These are phyloP conservation scores for Leucophenga varia DNA, from an alignment of 1,140 invertebrate genomes.

Conservation along the genomic window DNA sequence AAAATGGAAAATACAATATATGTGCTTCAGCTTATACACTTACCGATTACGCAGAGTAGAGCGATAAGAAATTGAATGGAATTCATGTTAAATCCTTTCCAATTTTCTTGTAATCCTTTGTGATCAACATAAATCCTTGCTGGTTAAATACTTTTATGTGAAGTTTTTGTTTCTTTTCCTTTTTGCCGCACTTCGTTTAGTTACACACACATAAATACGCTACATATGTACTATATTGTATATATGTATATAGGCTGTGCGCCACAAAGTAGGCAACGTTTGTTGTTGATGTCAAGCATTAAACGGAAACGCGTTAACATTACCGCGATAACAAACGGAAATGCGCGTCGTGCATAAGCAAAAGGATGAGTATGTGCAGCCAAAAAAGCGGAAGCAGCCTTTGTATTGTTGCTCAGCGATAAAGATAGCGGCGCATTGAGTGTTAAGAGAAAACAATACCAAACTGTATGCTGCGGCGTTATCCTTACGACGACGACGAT, in stretches of 20 bases:
- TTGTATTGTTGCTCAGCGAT: too few relatives aligned
- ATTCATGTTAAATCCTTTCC: slow-evolving; percentile 43
- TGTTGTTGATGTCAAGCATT: slow-evolving; percentile 19
- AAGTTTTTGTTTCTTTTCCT: slow-evolving; percentile 9
- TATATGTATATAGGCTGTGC: too few relatives aligned
- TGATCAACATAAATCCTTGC: slow-evolving; percentile 24
- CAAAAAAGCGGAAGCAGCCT: background rate
- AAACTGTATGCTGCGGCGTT: too few relatives aligned
- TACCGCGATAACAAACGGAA: slow-evolving; percentile 51
- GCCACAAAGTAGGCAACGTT: background rate
- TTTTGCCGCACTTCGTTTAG: background rate
- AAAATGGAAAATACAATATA: too few relatives aligned
- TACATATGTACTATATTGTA: too few relatives aligned
- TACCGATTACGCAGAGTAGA: slow-evolving; percentile 7
- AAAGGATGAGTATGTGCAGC: slow-evolving; percentile 15
- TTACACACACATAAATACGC: too few relatives aligned
- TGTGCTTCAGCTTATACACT: too few relatives aligned
- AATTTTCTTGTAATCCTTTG: slow-evolving; percentile 44
- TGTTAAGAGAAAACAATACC: too few relatives aligned
- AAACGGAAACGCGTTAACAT: slow-evolving; percentile 48
- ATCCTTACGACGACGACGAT: too few relatives aligned
- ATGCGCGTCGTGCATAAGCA: slow-evolving; percentile 35
- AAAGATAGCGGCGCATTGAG: too few relatives aligned
- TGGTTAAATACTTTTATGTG: slow-evolving; percentile 26
- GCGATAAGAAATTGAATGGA: slow-evolving; percentile 14